Base-by-base conservation (phyloP, 1,140 invertebrate genomes). In the Uloborus diversus region DNA sequence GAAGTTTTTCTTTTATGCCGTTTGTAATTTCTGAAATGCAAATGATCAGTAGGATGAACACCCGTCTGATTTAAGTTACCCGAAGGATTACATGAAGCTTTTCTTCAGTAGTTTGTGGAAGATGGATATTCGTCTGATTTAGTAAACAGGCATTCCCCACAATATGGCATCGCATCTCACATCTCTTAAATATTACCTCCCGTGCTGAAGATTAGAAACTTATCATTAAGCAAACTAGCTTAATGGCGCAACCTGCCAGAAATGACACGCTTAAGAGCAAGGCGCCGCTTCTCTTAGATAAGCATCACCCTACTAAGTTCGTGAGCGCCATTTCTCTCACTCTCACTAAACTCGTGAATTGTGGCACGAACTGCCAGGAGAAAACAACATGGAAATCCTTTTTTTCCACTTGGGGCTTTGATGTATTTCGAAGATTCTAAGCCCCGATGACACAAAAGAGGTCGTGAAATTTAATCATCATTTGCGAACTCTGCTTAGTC, bases 391-490 rank as follows among this genome's bases (percentile, higher is more conserved):
- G 20, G 56, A n/a, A n/a, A n/a, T n/a, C 49, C 5, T 53, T 42
- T 42, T 61, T 73, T 70, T 75, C 53, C 71, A 75, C 71, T 75
- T 75, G 17, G 53, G 71, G 59, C 64, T 57, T 75, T 61, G 33
- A 53, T 1, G 53, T 33, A 11, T 17, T 30, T 9, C 27, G 7
- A 53, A 75, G 71, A 75, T 75, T 35, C 57, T 17, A 61, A 17
- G 9, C 37, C 25, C 71, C 51, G 71, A 75, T 75, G 71, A 57
- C 68, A 75, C 59, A 49, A 53, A 53, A 53, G 71, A 59, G 71
- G 71, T 75, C 71, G 71, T n/a, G 57, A 75, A 75, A 75, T 75
- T 75, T 75, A 75, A 75, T 75, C 71, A 75, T 64, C 71, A 75
- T 73, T 73, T 73, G 17, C 17, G 7, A 17, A 4, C 5, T 30